A percentile compares a stretch with the other conserved stretches of the same genome.
Evolutionary conservation across 2,888 invertebrate species (phyloP).

Genomic region (Thecophora atra): DNA sequence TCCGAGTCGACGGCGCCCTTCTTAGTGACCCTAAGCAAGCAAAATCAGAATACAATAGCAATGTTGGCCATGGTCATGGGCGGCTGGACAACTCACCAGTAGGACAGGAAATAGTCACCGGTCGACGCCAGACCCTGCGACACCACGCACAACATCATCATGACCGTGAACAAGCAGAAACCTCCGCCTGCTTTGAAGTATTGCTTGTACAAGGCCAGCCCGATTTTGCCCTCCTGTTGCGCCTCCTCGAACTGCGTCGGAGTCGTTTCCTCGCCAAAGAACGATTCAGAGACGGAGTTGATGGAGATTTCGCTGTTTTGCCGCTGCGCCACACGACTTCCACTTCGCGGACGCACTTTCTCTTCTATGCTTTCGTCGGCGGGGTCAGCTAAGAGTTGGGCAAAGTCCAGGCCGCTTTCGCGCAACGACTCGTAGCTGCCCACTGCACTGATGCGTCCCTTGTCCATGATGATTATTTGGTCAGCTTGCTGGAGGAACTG

Average conservation of each 20-base stretch:
- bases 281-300: conserved; percentile 67
- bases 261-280: conserved; percentile 65
- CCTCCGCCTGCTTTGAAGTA: conserved; percentile 80
- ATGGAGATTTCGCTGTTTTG: conserved; percentile 66
- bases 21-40: conserved; percentile 45
- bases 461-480: conserved; percentile 66
- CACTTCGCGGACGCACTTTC: conserved; percentile 54
- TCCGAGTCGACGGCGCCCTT: conserved; percentile 39
- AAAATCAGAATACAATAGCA: not conserved
- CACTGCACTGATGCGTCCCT: conserved; percentile 67
- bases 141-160: conserved; percentile 72
- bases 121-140: conserved; percentile 78
- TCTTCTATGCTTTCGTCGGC: conserved; percentile 65
- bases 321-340: conserved; percentile 54
- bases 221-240: conserved; percentile 73
- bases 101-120: conserved; percentile 81
- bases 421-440: conserved; percentile 78
- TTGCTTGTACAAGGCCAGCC: conserved; percentile 71
- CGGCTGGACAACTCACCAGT: conserved; percentile 68
- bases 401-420: conserved; percentile 80
- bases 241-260: conserved; percentile 69
- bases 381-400: conserved; percentile 72
- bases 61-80: not conserved
- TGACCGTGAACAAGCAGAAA: conserved; percentile 69
- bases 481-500: conserved; percentile 79